Evolutionary conservation across 1,140 invertebrate genomes (phyloP).

Genomic region (Sinella curviseta): DNA sequence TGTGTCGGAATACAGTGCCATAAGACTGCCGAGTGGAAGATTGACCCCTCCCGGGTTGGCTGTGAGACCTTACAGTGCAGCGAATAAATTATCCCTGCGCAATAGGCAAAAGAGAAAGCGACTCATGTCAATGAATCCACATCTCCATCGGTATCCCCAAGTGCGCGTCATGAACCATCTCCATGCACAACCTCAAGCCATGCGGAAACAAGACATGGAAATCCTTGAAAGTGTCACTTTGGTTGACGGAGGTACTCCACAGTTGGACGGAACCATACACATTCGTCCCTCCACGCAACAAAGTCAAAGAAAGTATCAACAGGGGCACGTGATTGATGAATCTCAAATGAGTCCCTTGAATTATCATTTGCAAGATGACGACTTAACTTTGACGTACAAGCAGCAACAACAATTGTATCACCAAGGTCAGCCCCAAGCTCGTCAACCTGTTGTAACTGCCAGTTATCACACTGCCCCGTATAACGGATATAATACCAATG

Average conservation of each 20-base stretch:
- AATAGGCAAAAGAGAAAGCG: neutral
- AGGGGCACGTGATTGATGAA: neutral
- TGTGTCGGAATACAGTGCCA: neutral
- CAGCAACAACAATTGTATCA: neutral
- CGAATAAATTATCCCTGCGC: neutral
- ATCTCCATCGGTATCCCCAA: neutral
- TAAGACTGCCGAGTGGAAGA: neutral
- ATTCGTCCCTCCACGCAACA: neutral
- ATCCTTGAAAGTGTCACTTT: neutral
- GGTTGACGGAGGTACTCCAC: neutral
- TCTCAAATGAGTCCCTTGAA: neutral
- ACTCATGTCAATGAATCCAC: neutral
- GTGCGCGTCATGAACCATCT: neutral
- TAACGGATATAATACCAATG: too few relatives aligned
- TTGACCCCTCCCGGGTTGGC: neutral
- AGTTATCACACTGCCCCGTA: neutral
- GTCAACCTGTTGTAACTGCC: neutral
- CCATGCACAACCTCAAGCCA: neutral
- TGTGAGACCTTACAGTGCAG: neutral
- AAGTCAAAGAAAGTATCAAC: neutral
- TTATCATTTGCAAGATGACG: neutral
- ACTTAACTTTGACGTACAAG: neutral
- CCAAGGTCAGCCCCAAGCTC: neutral
- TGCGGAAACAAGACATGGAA: conserved; percentile 3
- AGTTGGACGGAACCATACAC: neutral